A percentile compares a stretch with the other conserved stretches of the same genome.
phyloP scores from a whole-genome alignment of 2,113 vertebrate genomes.

The Columba janthina region DNA sequence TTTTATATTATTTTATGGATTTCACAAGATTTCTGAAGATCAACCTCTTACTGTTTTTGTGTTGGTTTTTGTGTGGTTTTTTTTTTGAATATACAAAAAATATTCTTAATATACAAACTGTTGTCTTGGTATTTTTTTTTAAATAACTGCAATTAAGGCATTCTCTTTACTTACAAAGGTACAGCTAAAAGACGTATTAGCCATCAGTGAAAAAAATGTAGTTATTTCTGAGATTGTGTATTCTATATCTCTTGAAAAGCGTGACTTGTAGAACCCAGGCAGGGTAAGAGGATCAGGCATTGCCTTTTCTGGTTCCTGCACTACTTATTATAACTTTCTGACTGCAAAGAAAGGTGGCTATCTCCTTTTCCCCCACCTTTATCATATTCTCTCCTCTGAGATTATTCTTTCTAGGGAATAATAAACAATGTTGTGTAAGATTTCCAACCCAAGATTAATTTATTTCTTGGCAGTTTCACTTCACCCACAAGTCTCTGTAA shows the following conservation, averaged over 20 bases:
- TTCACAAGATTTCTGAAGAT: background rate
- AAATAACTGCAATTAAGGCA: background rate
- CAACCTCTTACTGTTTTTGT: background rate
- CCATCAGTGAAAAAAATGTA: background rate
- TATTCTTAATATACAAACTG: background rate
- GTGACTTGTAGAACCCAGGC: background rate
- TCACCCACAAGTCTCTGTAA: background rate
- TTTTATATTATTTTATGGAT: background rate
- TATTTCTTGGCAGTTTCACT: constrained; percentile 7
- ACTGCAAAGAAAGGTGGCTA: background rate
- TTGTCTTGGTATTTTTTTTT: background rate
- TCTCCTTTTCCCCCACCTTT: background rate
- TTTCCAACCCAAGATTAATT: constrained; percentile 8
- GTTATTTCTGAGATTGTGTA: background rate
- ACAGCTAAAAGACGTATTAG: background rate
- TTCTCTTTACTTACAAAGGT: background rate
- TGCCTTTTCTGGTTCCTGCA: background rate
- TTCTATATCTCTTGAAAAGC: background rate
- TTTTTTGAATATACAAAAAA: background rate
- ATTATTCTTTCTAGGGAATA: constrained; percentile 37
- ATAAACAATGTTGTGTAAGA: background rate
- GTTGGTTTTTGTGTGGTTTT: background rate
- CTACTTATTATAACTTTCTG: background rate
- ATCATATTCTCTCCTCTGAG: background rate
- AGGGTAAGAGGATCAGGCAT: background rate